Evolutionary conservation across 2,797 vertebrate genomes (phyloP).

Genomic region (Crenichthys baileyi): DNA sequence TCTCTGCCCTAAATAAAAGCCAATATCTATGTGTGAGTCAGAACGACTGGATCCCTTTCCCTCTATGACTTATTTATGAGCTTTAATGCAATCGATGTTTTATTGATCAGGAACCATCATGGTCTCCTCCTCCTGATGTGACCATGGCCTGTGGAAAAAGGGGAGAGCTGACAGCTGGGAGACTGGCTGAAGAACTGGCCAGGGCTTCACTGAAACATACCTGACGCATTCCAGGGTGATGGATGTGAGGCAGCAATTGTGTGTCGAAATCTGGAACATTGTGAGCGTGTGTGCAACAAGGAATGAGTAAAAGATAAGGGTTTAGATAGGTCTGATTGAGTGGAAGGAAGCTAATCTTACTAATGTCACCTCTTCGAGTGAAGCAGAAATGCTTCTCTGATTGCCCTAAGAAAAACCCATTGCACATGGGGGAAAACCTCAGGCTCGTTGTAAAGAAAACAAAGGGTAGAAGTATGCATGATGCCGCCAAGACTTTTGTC

Average conservation of each 20-base stretch:
- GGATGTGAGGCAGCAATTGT: conserved; percentile 44
- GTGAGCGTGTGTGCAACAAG: conserved; percentile 9
- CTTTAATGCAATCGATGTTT: conserved; percentile 79
- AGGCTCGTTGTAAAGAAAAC: conserved; percentile 27
- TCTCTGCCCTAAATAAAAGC: conserved; percentile 55
- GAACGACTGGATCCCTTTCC: conserved; percentile 52
- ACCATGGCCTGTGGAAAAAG: conserved; percentile 54
- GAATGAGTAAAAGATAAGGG: conserved; percentile 40
- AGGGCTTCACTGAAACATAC: conserved; percentile 5
- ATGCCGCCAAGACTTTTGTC: conserved; percentile 48
- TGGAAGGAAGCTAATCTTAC: conserved; percentile 61
- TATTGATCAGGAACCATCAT: conserved; percentile 77
- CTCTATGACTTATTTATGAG: conserved; percentile 77
- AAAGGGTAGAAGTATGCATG: conserved; percentile 9
- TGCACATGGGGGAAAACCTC: conserved; percentile 51
- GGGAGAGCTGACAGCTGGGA: conserved; percentile 23
- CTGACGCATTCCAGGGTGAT: conserved; percentile 34
- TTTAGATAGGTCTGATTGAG: conserved; percentile 48
- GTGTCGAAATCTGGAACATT: conserved; percentile 31
- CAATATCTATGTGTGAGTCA: conserved; percentile 37
- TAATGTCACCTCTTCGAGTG: conserved; percentile 57
- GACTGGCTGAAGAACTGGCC: conserved; percentile 3
- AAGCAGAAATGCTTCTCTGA: conserved; percentile 53
- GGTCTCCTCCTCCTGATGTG: conserved; percentile 65
- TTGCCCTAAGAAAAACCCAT: conserved; percentile 55